phyloP scores from a whole-genome alignment of 2,888 invertebrate species.

The Adineta ricciae region DNA sequence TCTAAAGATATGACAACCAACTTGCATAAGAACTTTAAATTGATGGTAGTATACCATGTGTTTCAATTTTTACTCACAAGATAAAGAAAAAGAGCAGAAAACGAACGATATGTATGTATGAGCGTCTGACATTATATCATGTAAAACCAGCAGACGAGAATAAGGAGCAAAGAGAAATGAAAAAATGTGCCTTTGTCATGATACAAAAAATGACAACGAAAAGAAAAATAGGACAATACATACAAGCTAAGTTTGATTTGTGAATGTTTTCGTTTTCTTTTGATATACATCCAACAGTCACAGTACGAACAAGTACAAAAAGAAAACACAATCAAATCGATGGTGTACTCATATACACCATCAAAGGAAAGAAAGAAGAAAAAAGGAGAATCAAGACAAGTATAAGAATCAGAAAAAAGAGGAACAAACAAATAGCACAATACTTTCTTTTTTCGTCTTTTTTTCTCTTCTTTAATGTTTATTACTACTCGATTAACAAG shows the following conservation, averaged over 20 bases:
- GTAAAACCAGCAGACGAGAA: background rate
- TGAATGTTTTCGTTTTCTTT: background rate
- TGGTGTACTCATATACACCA: background rate
- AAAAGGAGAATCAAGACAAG: background rate
- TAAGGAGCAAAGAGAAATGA: background rate
- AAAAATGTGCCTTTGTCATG: background rate
- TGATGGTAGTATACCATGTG: background rate
- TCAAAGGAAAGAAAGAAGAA: background rate
- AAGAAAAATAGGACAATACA: background rate
- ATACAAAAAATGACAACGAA: background rate
- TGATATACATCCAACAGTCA: background rate
- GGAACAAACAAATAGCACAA: background rate
- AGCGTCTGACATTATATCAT: background rate
- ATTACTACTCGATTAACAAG: background rate
- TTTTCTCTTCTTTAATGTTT: background rate
- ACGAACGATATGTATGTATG: background rate
- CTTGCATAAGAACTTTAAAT: background rate
- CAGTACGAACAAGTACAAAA: background rate
- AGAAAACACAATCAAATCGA: background rate
- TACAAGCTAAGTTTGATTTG: background rate
- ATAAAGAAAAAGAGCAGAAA: background rate
- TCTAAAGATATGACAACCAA: background rate
- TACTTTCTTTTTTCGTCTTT: background rate
- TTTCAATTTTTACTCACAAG: background rate
- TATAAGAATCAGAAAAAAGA: background rate